A percentile compares a stretch with the other conserved stretches of the same genome.
Conservation (phyloP, 2,113 vertebrate genomes). For the Sciurus niger region DNA sequence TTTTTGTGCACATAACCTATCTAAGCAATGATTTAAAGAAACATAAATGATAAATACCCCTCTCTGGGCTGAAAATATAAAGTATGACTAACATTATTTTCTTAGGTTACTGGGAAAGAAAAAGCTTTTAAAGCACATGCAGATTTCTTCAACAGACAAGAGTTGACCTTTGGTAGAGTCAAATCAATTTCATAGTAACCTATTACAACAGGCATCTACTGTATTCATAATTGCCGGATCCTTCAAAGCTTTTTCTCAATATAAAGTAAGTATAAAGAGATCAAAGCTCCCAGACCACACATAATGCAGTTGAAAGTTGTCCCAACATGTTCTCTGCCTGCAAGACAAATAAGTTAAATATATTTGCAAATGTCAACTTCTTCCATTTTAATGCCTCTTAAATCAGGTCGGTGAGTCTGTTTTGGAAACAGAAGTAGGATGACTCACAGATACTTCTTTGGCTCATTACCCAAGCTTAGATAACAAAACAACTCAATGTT, state of each 20-base stretch:
- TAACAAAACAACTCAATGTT: slow-evolving; percentile 77
- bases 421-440: slow-evolving; percentile 83
- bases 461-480: slow-evolving; percentile 75
- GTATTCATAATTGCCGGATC: slow-evolving; percentile 68
- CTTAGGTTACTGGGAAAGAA: slow-evolving; percentile 48
- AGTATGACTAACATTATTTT: slow-evolving; percentile 61
- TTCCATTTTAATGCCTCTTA: slow-evolving; percentile 80
- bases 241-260: slow-evolving; percentile 74
- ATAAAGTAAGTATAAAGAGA: slow-evolving; percentile 77
- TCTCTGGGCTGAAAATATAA: slow-evolving; percentile 21
- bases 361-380: slow-evolving; percentile 81
- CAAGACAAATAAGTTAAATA: slow-evolving; percentile 82
- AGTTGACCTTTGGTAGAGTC: slow-evolving; percentile 73
- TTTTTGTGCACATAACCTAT: not conserved
- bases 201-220: slow-evolving; percentile 61
- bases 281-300: slow-evolving; percentile 77
- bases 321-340: slow-evolving; percentile 77
- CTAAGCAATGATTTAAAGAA: slow-evolving; percentile 39
- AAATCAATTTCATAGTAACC: slow-evolving; percentile 75
- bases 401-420: slow-evolving; percentile 81
- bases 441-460: slow-evolving; percentile 77
- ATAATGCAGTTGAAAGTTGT: slow-evolving; percentile 78
- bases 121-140: slow-evolving; percentile 62
- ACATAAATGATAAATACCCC: not conserved
- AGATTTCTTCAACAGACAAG: slow-evolving; percentile 45